Percentiles rank a stretch among this genome's conserved stretches.
phyloP scores from a whole-genome alignment of 2,888 invertebrate genomes.

The Pandemis heparana region DNA sequence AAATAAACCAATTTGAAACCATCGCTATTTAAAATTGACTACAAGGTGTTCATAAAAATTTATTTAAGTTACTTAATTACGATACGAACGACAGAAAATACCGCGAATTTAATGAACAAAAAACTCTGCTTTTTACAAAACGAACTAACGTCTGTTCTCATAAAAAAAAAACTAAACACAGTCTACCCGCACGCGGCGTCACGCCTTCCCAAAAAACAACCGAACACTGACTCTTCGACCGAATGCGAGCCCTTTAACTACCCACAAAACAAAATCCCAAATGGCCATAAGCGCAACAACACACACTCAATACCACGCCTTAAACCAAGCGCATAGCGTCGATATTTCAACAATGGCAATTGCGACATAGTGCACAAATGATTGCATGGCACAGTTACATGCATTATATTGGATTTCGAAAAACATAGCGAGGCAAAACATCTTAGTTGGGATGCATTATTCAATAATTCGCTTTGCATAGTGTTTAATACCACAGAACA shows the following conservation, averaged over 20 bases:
- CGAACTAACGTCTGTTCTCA: background rate
- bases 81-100: too few species aligned
- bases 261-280: background rate
- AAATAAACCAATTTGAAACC: too few species aligned
- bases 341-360: background rate
- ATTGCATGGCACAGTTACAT: conserved; percentile 13
- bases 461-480: conserved; percentile 35
- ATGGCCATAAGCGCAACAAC: background rate
- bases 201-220: background rate
- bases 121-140: too few species aligned
- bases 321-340: background rate
- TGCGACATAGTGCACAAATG: background rate
- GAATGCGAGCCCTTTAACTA: background rate
- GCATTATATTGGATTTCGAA: conserved; percentile 18
- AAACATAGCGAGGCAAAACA: conserved; percentile 22
- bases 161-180: background rate
- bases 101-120: too few species aligned
- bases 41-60: too few species aligned
- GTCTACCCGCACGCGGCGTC: background rate
- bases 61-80: too few species aligned
- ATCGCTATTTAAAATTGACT: too few species aligned
- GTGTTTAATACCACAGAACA: background rate
- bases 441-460: conserved; percentile 18
- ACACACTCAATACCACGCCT: background rate
- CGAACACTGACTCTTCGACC: background rate